Evolutionary conservation across 2,113 vertebrate species (phyloP), one percentile per base, ranked within the genome.

Genomic region (Ploceus nigricollis): DNA sequence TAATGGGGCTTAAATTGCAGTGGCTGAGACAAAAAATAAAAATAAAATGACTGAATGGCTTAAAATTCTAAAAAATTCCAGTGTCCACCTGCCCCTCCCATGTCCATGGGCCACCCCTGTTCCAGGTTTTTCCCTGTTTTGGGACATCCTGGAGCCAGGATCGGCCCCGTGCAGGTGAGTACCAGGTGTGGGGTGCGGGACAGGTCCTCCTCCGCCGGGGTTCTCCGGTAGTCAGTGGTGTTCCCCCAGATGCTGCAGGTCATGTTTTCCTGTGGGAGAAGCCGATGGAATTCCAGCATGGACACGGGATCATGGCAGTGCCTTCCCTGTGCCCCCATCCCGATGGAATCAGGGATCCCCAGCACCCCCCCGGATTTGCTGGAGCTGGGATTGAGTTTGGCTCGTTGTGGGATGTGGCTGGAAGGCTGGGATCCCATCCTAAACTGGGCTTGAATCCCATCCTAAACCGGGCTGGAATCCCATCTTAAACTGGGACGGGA

Each of bases 381-480:
- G 60, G 15, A 40, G 82, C 2, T 75, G n/a, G 28, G 33, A 8
- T 53, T 11, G 47, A 6, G 56, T 25, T 45, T 25, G 22, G 81
- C 11, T 22, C 0, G 4, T 28, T 22, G 23, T 27, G 57, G 68
- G 40, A 19, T 64, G 57, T 3, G 50, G 40, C 15, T 56, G 58
- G 40, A 73, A 23, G 69, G 15, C 9, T 35, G 25, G 24, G 33
- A 72, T 53, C 4, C 13, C 8, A 13, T 71, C 23, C 33, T 35
- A 27, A 28, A 37, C 10, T 1, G 7, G 17, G n/a, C 4, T 3
- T 2, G 25, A 25, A 71, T 20, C 16, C 16, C 13, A 15, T 15
- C 25, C 11, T 13, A 48, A 60, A 25, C 16, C 0, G 1, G 4
- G 44, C 1, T 1, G 0, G 15, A 31, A 31, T 39, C 19, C 21